Percentiles rank a stretch among this genome's conserved stretches.
Conservation (phyloP, 2,113 vertebrate genomes). For the Silurus asotus region DNA sequence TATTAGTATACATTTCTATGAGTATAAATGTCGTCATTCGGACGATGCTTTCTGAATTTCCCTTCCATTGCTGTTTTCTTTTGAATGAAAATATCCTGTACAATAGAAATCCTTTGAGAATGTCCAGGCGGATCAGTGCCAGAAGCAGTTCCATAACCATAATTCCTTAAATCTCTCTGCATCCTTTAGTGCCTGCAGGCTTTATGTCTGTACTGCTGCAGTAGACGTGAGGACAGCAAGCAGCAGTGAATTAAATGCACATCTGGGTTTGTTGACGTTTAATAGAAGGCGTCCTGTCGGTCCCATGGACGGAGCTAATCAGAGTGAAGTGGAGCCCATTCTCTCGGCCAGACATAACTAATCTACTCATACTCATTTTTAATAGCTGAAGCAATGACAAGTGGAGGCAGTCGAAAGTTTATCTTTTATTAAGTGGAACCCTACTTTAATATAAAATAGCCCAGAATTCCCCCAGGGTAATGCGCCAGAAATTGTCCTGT, state of each 20-base stretch:
- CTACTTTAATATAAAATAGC: neutral
- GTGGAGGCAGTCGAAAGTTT: slow-evolving; percentile 10
- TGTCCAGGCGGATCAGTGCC: neutral
- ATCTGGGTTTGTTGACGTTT: slow-evolving; percentile 24
- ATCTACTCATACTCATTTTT: slow-evolving; percentile 40
- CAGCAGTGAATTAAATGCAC: neutral
- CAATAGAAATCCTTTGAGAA: neutral
- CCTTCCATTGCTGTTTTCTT: neutral
- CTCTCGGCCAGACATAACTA: slow-evolving; percentile 27
- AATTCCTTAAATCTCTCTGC: neutral
- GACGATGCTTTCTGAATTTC: neutral
- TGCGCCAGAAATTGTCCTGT: slow-evolving; percentile 18
- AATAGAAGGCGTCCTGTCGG: neutral
- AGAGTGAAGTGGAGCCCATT: slow-evolving; percentile 24
- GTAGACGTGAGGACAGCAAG: neutral
- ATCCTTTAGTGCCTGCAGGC: neutral
- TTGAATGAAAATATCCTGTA: neutral
- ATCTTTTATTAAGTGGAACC: neutral
- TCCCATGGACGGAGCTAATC: slow-evolving; percentile 3
- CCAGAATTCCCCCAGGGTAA: slow-evolving; percentile 24
- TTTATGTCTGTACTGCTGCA: neutral
- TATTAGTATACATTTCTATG: neutral
- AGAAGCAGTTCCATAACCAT: neutral
- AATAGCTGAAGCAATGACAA: slow-evolving; percentile 37
- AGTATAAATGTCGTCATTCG: neutral